These are phyloP conservation scores for Yponomeuta evonymella DNA, from an alignment of 2,888 invertebrate species.

Conservation along the genomic window DNA sequence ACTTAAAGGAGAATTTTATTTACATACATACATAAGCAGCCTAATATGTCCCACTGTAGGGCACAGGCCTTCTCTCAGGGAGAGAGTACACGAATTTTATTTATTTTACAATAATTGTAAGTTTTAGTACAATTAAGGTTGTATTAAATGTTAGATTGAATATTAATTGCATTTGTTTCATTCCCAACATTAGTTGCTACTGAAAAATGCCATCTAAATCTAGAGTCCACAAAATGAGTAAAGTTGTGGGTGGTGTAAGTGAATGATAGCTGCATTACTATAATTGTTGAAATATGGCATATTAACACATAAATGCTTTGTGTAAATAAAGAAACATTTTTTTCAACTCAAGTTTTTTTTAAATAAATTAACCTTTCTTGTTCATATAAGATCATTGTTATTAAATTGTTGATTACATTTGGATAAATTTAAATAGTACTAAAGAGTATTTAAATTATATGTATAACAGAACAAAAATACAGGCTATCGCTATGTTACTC, in stretches of 20 bases:
- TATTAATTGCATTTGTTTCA: background rate
- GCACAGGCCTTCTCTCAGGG: too few relatives aligned
- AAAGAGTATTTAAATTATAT: background rate
- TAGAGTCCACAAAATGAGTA: too few relatives aligned
- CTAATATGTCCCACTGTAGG: too few relatives aligned
- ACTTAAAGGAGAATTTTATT: slow-evolving; percentile 1
- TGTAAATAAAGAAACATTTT: too few relatives aligned
- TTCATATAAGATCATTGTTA: background rate
- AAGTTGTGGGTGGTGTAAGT: too few relatives aligned
- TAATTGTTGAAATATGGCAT: too few relatives aligned
- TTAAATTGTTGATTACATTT: background rate
- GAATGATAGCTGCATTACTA: too few relatives aligned
- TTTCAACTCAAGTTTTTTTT: too few relatives aligned
- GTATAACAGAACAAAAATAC: background rate
- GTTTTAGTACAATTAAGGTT: background rate
- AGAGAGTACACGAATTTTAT: background rate
- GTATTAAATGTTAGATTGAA: background rate
- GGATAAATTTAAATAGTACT: background rate
- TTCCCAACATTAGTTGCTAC: too few relatives aligned
- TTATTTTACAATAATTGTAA: slow-evolving; percentile 5
- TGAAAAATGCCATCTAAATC: too few relatives aligned
- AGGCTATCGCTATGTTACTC: background rate
- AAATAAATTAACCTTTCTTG: background rate
- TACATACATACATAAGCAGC: too few relatives aligned
- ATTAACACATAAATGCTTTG: too few relatives aligned